Conservation (phyloP, 2,797 vertebrate genomes). For the Acridotheres tristis region DNA sequence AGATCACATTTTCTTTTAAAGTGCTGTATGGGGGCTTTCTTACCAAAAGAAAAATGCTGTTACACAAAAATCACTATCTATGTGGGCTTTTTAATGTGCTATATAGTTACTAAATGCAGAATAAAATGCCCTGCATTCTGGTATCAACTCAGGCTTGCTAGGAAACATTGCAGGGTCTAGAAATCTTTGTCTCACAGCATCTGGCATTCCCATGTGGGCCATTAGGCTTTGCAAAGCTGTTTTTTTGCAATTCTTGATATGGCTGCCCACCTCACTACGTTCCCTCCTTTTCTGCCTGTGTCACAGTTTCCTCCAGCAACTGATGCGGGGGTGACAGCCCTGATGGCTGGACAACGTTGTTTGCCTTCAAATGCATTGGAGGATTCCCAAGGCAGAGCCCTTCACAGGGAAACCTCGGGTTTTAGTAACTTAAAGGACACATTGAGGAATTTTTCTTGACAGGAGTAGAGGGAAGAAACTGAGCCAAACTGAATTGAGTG, state of each 20-base stretch:
- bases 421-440: not conserved
- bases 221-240: not conserved
- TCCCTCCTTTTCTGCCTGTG: not conserved
- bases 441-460: slow-evolving; percentile 5
- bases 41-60: not conserved
- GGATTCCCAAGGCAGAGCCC: not conserved
- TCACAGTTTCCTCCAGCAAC: not conserved
- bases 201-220: not conserved
- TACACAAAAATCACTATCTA: not conserved
- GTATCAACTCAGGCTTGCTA: not conserved
- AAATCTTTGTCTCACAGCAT: not conserved
- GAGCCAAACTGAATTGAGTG: not conserved
- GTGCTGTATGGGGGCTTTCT: not conserved
- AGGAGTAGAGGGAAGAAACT: not conserved
- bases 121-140: not conserved
- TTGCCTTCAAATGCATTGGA: not conserved
- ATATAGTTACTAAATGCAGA: not conserved
- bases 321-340: not conserved
- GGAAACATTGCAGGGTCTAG: not conserved
- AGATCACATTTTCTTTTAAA: slow-evolving; percentile 11
- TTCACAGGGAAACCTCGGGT: not conserved
- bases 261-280: not conserved
- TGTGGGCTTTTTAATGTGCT: not conserved
- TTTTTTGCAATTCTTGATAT: not conserved
- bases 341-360: not conserved